Evolutionary conservation across 2,113 vertebrate genomes (phyloP).

Genomic region (Gallinago jamesoni): DNA sequence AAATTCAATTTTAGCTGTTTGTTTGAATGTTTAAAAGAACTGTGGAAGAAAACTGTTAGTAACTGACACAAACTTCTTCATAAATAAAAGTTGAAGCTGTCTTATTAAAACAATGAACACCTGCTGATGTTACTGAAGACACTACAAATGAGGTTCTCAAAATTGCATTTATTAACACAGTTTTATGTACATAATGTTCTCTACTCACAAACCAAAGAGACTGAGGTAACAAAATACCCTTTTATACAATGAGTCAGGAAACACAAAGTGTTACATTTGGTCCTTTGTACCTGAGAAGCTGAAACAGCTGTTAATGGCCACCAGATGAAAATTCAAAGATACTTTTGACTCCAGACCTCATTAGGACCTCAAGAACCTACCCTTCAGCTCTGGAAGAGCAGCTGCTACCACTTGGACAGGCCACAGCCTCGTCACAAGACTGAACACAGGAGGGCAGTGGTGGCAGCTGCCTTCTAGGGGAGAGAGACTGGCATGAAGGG

Average conservation of each 20-base stretch:
- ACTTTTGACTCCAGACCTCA: constrained; percentile 34
- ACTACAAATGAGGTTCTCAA: constrained; percentile 49
- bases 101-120: background rate
- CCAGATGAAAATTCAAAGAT: constrained; percentile 44
- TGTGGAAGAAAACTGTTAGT: background rate
- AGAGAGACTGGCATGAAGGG: background rate
- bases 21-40: background rate
- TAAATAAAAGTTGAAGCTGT: background rate
- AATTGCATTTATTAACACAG: constrained; percentile 75
- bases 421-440: background rate
- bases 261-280: constrained; percentile 70
- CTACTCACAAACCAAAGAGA: constrained; percentile 60
- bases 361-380: background rate
- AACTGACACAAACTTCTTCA: background rate
- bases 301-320: constrained; percentile 56
- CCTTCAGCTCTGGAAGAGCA: background rate
- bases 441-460: rapidly evolving
- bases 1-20: background rate
- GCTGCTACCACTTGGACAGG: rapidly evolving
- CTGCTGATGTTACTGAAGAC: constrained; percentile 36
- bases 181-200: constrained; percentile 67
- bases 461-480: background rate
- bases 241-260: constrained; percentile 69
- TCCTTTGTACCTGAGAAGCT: constrained; percentile 81
- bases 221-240: constrained; percentile 71